Evolutionary conservation across 2,888 invertebrate genomes (phyloP).

Genomic region (Aethes cnicana): DNA sequence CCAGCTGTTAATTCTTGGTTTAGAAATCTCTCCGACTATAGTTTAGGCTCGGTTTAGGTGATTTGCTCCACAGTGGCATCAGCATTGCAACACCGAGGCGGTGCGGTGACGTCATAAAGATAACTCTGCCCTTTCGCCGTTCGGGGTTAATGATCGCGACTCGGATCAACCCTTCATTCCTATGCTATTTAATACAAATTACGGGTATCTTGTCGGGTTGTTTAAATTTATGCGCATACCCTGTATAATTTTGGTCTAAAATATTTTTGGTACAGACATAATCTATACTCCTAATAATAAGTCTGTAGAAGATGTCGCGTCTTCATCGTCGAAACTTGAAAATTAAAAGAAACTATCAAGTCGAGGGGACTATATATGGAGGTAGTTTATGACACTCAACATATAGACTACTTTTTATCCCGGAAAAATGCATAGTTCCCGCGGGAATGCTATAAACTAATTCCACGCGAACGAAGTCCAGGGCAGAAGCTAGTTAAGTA

Average conservation of each 20-base stretch:
- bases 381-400: too few relatives aligned
- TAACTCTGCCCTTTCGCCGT: conserved; percentile 45
- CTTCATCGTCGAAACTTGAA: too few relatives aligned
- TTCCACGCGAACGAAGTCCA: too few relatives aligned
- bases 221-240: background rate
- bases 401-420: too few relatives aligned
- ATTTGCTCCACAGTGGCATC: conserved; percentile 40
- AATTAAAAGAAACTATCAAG: too few relatives aligned
- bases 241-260: background rate
- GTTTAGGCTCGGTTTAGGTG: background rate
- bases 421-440: too few relatives aligned
- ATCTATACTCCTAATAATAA: too few relatives aligned
- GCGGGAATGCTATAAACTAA: too few relatives aligned
- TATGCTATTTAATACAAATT: conserved; percentile 11
- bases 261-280: background rate
- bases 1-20: too few relatives aligned
- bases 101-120: conserved; percentile 50
- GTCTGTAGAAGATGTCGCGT: too few relatives aligned
- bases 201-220: conserved; percentile 11
- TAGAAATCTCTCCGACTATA: background rate
- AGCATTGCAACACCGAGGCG: conserved; percentile 31
- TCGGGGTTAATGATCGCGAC: conserved; percentile 37
- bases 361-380: too few relatives aligned
- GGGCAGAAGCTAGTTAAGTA: too few relatives aligned
- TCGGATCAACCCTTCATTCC: conserved; percentile 23